Conservation (phyloP, 1,140 invertebrate genomes). For the Trichonephila clavipes region DNA sequence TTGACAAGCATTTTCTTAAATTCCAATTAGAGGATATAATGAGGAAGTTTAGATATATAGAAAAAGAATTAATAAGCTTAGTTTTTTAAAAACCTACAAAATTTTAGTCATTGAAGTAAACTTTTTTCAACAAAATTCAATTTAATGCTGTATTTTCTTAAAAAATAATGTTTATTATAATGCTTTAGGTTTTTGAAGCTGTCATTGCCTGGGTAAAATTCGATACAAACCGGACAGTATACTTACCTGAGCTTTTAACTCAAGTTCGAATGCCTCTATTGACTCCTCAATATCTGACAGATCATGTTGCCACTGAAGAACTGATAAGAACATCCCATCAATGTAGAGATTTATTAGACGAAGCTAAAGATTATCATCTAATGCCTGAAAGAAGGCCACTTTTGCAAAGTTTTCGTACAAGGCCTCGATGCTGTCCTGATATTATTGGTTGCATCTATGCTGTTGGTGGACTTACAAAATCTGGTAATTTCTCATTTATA, state of each 20-base stretch:
- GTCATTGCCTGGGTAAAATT: conserved; percentile 91
- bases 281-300: conserved; percentile 90
- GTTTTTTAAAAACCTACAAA: no score
- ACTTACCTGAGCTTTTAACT: conserved; percentile 87
- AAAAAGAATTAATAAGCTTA: no score
- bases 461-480: conserved; percentile 92
- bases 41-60: no score
- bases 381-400: conserved; percentile 90
- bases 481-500: conserved; percentile 81
- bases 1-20: no score
- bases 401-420: conserved; percentile 88
- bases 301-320: conserved; percentile 91
- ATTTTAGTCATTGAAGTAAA: no score
- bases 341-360: conserved; percentile 90
- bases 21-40: no score
- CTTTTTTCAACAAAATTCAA: no score
- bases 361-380: conserved; percentile 91
- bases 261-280: conserved; percentile 90
- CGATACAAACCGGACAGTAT: conserved; percentile 83
- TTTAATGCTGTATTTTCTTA: no score
- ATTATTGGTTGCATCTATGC: conserved; percentile 91
- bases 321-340: conserved; percentile 88
- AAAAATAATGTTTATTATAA: background rate
- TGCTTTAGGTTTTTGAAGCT: conserved; percentile 89
- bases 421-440: conserved; percentile 89